Evolutionary conservation across 2,113 vertebrate genomes (phyloP).

Genomic region (Malurus melanocephalus): DNA sequence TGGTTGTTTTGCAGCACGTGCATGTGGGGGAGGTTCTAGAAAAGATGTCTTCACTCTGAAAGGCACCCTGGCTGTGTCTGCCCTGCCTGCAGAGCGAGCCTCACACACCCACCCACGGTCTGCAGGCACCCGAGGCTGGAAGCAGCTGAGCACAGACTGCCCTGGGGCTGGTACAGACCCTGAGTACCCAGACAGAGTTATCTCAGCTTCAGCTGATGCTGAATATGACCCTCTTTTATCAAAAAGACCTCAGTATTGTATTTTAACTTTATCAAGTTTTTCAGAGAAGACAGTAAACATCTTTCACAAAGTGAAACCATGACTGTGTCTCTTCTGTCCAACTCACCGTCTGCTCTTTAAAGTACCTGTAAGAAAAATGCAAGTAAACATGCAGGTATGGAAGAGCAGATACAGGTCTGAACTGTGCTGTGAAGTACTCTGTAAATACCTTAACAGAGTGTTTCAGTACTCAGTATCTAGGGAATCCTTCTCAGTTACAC

Average conservation of each 20-base stretch:
- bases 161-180: rapidly evolving
- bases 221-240: neutral
- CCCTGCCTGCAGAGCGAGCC: neutral
- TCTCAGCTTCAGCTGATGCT: neutral
- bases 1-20: neutral
- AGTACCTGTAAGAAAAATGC: neutral
- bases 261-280: neutral
- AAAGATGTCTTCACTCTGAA: neutral
- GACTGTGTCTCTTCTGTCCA: neutral
- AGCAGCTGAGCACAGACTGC: neutral
- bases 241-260: neutral
- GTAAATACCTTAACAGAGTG: conserved; percentile 10
- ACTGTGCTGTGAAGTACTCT: neutral
- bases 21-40: rapidly evolving
- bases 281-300: neutral
- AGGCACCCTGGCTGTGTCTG: neutral
- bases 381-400: neutral
- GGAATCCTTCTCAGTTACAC: conserved; percentile 21
- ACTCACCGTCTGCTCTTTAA: neutral
- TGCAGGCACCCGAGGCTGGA: neutral
- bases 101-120: neutral
- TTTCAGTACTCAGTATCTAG: conserved; percentile 5
- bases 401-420: neutral
- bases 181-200: neutral
- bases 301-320: rapidly evolving